These are phyloP conservation scores for Thymallus thymallus DNA, from an alignment of 2,113 vertebrate genomes.

Conservation along the genomic window DNA sequence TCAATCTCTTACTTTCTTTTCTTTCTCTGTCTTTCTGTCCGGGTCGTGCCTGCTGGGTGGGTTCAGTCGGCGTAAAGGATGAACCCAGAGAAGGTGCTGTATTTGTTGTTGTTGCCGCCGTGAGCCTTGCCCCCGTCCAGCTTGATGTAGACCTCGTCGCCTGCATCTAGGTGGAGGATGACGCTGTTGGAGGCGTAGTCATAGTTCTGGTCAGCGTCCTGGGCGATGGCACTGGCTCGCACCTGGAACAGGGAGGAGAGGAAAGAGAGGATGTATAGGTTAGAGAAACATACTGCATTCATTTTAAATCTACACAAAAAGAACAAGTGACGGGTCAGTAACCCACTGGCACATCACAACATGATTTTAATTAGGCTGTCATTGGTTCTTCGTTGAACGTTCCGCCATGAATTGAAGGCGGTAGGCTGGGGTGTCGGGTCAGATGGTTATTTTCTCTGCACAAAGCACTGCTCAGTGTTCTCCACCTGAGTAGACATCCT, in stretches of 20 bases:
- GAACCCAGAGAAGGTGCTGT: slow-evolving; percentile 98
- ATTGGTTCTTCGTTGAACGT: background rate
- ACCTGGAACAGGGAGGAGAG: slow-evolving; percentile 72
- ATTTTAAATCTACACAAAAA: background rate
- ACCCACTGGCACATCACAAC: slow-evolving; percentile 42
- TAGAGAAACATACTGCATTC: background rate
- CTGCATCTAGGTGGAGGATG: slow-evolving; percentile 94
- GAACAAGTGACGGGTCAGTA: slow-evolving; percentile 15
- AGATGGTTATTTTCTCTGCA: background rate
- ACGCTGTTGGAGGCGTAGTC: slow-evolving; percentile 98
- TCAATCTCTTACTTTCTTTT: slow-evolving; percentile 26
- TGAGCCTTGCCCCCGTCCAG: slow-evolving; percentile 97
- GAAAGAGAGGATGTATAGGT: background rate
- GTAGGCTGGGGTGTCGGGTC: background rate
- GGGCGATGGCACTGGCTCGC: slow-evolving; percentile 94
- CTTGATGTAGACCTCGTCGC: slow-evolving; percentile 96
- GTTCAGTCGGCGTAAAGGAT: slow-evolving; percentile 97
- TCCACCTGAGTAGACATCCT: slow-evolving; percentile 14
- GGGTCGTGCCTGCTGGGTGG: background rate
- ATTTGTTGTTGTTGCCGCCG: slow-evolving; percentile 98
- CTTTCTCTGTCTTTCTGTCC: slow-evolving; percentile 24
- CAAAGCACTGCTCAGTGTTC: background rate
- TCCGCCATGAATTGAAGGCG: too few species aligned
- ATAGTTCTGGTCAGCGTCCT: slow-evolving; percentile 97
- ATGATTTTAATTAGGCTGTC: background rate